Evolutionary conservation across 2,797 vertebrate genomes (phyloP).

Genomic region (Sebastes kiyomatsui): DNA sequence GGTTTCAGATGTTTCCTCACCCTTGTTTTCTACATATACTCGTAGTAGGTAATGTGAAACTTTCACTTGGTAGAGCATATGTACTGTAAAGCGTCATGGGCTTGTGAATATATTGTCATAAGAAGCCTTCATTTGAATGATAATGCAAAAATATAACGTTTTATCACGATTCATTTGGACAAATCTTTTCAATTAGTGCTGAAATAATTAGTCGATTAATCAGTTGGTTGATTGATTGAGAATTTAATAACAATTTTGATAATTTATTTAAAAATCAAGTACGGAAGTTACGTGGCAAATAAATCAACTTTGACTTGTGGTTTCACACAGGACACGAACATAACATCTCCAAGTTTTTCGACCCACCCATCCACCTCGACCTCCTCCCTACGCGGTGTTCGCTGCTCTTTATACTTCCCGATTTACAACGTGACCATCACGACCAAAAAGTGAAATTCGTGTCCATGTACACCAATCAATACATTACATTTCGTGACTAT

Average conservation of each 20-base stretch:
- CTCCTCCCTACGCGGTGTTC: too few species aligned
- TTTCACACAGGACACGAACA: too few species aligned
- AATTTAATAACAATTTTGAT: not conserved
- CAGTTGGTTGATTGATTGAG: not conserved
- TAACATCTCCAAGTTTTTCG: too few species aligned
- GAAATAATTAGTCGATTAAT: not conserved
- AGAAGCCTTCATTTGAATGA: not conserved
- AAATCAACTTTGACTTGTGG: too few species aligned
- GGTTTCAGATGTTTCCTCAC: slow-evolving; percentile 58
- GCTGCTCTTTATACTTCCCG: too few species aligned
- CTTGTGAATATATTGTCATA: not conserved
- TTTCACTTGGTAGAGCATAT: not conserved
- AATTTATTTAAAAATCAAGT: not conserved
- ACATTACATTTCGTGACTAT: too few species aligned
- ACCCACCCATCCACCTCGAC: too few species aligned
- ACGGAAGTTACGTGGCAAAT: too few species aligned
- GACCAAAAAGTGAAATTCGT: too few species aligned
- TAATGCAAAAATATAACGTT: too few species aligned
- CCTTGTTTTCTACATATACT: not conserved
- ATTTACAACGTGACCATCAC: too few species aligned
- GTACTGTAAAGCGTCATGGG: not conserved
- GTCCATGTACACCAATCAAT: too few species aligned
- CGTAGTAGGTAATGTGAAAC: slow-evolving; percentile 2
- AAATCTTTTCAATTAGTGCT: not conserved
- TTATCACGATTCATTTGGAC: not conserved